phyloP scores from a whole-genome alignment of 2,113 vertebrate species.

The Brachionichthys hirsutus region DNA sequence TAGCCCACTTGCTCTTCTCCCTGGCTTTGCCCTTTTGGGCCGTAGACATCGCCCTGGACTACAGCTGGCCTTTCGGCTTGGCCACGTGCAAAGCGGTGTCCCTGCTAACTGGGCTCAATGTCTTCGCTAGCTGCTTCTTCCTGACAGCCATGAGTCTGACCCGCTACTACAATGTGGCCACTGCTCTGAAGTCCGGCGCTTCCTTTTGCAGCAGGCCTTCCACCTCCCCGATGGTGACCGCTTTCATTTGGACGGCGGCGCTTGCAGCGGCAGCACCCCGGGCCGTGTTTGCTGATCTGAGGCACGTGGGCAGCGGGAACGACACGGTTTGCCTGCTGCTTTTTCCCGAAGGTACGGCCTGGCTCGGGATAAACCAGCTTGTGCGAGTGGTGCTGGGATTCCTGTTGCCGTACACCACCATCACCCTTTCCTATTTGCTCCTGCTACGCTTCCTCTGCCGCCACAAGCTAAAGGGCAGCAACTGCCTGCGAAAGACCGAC shows the following conservation, averaged over 20 bases:
- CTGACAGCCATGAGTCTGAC: constrained; percentile 78
- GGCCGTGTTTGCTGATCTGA: constrained; percentile 69
- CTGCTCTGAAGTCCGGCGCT: constrained; percentile 60
- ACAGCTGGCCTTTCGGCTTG: constrained; percentile 78
- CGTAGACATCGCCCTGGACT: constrained; percentile 73
- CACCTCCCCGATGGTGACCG: constrained; percentile 54
- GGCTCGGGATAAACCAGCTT: constrained; percentile 77
- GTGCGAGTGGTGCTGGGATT: constrained; percentile 74
- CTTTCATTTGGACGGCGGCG: constrained; percentile 68
- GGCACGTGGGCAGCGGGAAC: constrained; percentile 50
- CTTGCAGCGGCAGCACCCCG: constrained; percentile 65
- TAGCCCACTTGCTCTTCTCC: constrained; percentile 76
- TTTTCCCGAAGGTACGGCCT: constrained; percentile 71
- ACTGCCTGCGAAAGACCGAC: constrained; percentile 50
- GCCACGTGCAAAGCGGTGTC: constrained; percentile 74
- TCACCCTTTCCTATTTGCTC: constrained; percentile 74
- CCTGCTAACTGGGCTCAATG: constrained; percentile 71
- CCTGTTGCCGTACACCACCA: constrained; percentile 71
- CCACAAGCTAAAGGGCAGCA: constrained; percentile 61
- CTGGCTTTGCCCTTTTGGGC: constrained; percentile 78
- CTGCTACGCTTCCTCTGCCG: constrained; percentile 75
- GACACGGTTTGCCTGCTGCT: constrained; percentile 76
- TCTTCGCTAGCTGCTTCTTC: constrained; percentile 77
- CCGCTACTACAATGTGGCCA: constrained; percentile 75
- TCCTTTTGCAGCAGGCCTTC: constrained; percentile 33